Conservation (phyloP, 2,797 vertebrate genomes). For the Amphiprion clarkii region DNA sequence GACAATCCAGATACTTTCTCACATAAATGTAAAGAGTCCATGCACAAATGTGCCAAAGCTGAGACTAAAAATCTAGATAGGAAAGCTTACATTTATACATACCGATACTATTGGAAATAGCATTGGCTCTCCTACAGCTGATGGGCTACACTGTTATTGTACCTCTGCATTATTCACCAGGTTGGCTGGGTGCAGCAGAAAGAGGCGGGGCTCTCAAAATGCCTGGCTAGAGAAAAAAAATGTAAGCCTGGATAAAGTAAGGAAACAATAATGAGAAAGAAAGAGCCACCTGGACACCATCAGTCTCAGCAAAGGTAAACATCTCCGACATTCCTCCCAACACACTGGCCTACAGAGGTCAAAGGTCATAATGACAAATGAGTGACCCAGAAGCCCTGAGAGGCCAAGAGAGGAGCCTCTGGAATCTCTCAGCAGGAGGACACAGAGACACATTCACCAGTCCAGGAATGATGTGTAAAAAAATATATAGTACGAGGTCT, state of each 20-base stretch:
- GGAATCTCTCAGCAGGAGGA: slow-evolving; percentile 93
- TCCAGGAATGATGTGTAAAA: slow-evolving; percentile 35
- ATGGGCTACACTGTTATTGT: not conserved
- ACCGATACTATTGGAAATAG: slow-evolving; percentile 1
- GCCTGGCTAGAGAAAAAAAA: slow-evolving; percentile 53
- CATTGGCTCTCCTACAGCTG: slow-evolving; percentile 2
- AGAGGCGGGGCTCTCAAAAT: slow-evolving; percentile 56
- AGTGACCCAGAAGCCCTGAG: slow-evolving; percentile 92
- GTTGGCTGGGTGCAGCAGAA: slow-evolving; percentile 31
- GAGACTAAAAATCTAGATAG: slow-evolving; percentile 12
- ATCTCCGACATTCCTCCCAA: slow-evolving; percentile 94
- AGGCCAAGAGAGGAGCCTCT: slow-evolving; percentile 92
- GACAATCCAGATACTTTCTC: slow-evolving; percentile 37
- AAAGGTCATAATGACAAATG: slow-evolving; percentile 95
- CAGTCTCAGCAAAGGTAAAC: slow-evolving; percentile 97
- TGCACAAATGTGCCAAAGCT: slow-evolving; percentile 11
- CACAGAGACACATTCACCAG: slow-evolving; percentile 73
- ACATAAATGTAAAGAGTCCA: slow-evolving; percentile 35
- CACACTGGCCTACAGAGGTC: slow-evolving; percentile 95
- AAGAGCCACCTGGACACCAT: slow-evolving; percentile 96
- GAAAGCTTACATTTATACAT: not conserved
- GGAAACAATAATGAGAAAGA: slow-evolving; percentile 35
- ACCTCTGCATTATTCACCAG: slow-evolving; percentile 41
- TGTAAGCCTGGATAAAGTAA: slow-evolving; percentile 66
- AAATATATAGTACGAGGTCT: slow-evolving; percentile 28